Evolutionary conservation across 2,113 vertebrate genomes (phyloP).

Genomic region (Myocastor coypus): DNA sequence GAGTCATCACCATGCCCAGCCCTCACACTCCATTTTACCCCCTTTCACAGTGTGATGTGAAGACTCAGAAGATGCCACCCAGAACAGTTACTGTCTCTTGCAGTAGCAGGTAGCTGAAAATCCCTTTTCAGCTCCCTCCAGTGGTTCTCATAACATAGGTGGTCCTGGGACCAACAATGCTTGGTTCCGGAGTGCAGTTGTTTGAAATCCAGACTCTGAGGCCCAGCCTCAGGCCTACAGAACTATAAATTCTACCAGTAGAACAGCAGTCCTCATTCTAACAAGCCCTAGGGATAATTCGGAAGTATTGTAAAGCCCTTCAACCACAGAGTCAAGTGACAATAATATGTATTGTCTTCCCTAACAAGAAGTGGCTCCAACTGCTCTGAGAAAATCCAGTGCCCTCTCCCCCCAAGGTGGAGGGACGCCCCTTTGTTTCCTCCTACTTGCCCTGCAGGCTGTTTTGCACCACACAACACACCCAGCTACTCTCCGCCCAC

Average conservation of each 20-base stretch:
- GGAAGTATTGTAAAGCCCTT: not conserved
- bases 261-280: not conserved
- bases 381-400: no score
- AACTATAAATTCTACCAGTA: not conserved
- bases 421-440: not conserved
- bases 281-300: not conserved
- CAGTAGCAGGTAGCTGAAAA: not conserved
- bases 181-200: not conserved
- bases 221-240: not conserved
- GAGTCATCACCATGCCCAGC: not conserved
- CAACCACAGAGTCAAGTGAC: not conserved
- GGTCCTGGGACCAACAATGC: not conserved
- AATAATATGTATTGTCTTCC: constrained; percentile 19
- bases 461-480: not conserved
- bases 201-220: not conserved
- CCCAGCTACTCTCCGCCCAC: not conserved
- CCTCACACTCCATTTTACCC: not conserved
- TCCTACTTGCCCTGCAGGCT: not conserved
- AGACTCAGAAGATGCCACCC: not conserved
- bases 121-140: not conserved
- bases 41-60: not conserved
- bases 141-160: not conserved
- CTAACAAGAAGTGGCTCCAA: not conserved
- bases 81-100: not conserved
- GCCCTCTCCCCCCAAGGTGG: not conserved